These are phyloP conservation scores for Babyrousa celebensis DNA, from an alignment of 2,797 vertebrate genomes.

Conservation along the genomic window DNA sequence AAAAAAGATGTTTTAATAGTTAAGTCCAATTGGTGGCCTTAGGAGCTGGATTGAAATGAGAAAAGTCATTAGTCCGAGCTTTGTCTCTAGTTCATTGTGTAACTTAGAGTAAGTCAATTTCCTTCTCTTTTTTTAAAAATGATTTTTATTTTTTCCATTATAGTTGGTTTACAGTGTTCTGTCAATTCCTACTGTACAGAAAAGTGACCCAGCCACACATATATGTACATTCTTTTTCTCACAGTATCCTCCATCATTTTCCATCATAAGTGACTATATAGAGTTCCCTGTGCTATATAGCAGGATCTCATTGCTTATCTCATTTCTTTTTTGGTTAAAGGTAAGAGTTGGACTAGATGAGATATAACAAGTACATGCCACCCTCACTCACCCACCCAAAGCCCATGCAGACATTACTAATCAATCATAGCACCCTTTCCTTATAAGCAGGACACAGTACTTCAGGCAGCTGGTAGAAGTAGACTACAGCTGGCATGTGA, in stretches of 20 bases:
- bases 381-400: background rate
- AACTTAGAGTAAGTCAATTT: background rate
- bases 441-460: background rate
- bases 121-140: background rate
- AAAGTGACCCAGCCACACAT: too few relatives aligned
- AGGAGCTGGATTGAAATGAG: background rate
- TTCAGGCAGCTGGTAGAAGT: background rate
- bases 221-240: too few relatives aligned
- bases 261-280: too few relatives aligned
- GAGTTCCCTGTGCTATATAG: too few relatives aligned
- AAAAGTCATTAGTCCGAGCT: background rate
- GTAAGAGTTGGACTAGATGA: background rate
- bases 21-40: background rate
- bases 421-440: background rate
- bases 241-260: too few relatives aligned
- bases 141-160: too few relatives aligned
- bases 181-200: too few relatives aligned
- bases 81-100: background rate
- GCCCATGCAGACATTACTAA: background rate
- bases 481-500: background rate
- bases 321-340: background rate
- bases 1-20: slow-evolving; percentile 5
- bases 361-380: background rate
- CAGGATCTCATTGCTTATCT: background rate
- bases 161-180: too few relatives aligned